These are phyloP conservation scores for Ganaspis brasiliensis DNA, from an alignment of 2,888 invertebrate species.

Conservation along the genomic window DNA sequence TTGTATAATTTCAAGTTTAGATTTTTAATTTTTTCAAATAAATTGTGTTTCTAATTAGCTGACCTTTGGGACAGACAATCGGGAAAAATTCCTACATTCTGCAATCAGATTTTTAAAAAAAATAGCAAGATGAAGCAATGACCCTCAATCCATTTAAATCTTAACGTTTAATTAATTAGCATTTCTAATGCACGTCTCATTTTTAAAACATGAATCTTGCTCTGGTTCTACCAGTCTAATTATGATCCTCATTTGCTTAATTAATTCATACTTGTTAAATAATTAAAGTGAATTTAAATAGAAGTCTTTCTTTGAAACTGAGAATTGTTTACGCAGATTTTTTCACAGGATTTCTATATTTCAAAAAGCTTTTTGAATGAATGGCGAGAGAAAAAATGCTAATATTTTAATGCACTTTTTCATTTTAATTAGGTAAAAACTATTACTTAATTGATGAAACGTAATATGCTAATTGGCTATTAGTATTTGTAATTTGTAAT, in stretches of 20 bases:
- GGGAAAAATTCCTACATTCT: not conserved
- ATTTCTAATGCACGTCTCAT: constrained; percentile 21
- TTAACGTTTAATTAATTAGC: constrained; percentile 24
- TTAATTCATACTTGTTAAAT: constrained; percentile 38
- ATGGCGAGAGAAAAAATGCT: not conserved
- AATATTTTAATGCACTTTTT: too few species aligned
- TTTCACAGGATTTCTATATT: not conserved
- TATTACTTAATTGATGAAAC: too few species aligned
- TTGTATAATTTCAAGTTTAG: too few species aligned
- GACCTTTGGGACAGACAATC: not conserved
- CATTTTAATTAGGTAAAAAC: too few species aligned
- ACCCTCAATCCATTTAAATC: constrained; percentile 32
- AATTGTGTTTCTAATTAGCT: not conserved
- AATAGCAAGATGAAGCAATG: constrained; percentile 23
- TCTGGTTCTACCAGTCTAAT: constrained; percentile 32
- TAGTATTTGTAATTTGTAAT: too few species aligned
- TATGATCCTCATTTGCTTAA: constrained; percentile 32
- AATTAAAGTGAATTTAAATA: constrained; percentile 4
- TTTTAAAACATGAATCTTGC: constrained; percentile 29
- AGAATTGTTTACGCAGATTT: not conserved
- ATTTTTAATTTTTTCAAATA: too few species aligned
- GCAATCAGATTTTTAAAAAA: constrained; percentile 1
- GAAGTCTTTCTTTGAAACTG: constrained; percentile 14
- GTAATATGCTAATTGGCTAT: too few species aligned
- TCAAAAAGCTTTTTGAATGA: not conserved